phyloP scores from a whole-genome alignment of 37 sponge, comb jelly and placozoan genomes.

The Hormiphora californensis region DNA sequence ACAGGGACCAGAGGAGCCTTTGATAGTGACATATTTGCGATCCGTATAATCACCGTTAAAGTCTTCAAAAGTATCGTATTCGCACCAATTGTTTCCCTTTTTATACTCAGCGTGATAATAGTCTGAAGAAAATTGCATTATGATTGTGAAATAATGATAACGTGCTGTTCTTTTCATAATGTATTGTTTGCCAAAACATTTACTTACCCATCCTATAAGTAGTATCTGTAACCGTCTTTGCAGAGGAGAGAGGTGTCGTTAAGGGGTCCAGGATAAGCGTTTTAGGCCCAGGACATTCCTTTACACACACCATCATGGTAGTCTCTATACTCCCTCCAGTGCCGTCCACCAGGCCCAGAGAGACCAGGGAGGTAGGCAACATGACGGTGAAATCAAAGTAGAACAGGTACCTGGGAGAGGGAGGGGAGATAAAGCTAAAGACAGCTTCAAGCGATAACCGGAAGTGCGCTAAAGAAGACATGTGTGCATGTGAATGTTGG shows the following conservation, averaged over 20 bases:
- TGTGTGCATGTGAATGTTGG: too few species aligned
- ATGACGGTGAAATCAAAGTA: background rate
- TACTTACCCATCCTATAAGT: background rate
- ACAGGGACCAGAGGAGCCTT: constrained; percentile 11
- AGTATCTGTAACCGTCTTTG: background rate
- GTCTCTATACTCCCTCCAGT: background rate
- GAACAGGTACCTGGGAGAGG: background rate
- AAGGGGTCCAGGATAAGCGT: too few species aligned
- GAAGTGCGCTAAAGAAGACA: too few species aligned
- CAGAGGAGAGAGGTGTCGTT: too few species aligned
- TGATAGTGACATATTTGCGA: background rate
- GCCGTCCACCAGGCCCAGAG: background rate
- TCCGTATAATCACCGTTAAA: background rate
- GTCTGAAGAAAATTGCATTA: background rate
- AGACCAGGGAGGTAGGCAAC: background rate
- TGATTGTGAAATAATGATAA: background rate
- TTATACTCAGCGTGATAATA: too few species aligned
- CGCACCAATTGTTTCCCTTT: too few species aligned
- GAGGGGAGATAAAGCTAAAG: background rate
- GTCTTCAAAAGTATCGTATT: too few species aligned
- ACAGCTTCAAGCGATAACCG: background rate
- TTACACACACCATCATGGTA: constrained; percentile 51
- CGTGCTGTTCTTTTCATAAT: too few species aligned
- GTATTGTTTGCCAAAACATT: background rate
- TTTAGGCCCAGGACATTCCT: background rate